Evolutionary conservation across 2,888 invertebrate species (phyloP).

Genomic region (Oligia fasciuncula): DNA sequence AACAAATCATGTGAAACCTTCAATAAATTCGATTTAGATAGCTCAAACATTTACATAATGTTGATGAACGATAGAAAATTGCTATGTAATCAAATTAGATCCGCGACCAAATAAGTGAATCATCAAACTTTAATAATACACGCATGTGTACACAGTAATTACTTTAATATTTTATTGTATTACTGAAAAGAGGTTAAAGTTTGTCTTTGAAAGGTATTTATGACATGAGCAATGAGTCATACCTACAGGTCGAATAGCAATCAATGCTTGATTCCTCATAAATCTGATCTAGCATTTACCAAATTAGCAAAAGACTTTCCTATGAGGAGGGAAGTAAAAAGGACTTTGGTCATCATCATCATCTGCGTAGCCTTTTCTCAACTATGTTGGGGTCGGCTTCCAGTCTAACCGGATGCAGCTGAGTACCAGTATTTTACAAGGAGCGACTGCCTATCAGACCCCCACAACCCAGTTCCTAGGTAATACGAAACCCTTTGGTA

Average conservation of each 20-base stretch:
- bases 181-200: slow-evolving; percentile 3
- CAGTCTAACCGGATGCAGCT: too few species aligned
- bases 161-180: not conserved
- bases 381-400: too few species aligned
- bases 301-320: not conserved
- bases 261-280: too few species aligned
- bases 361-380: too few species aligned
- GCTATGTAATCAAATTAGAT: slow-evolving; percentile 30
- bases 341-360: too few species aligned
- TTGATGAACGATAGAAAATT: slow-evolving; percentile 27
- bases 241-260: too few species aligned
- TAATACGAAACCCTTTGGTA: too few species aligned
- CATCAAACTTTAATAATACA: not conserved
- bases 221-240: not conserved
- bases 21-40: slow-evolving; percentile 20
- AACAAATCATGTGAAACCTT: slow-evolving; percentile 1
- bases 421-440: too few species aligned
- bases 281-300: not conserved
- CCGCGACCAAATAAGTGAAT: not conserved
- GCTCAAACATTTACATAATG: slow-evolving; percentile 10
- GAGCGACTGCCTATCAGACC: too few species aligned
- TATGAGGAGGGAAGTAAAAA: too few species aligned
- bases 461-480: too few species aligned
- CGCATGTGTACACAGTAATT: not conserved
- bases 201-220: not conserved